Percentiles rank a stretch among this genome's conserved stretches.
phyloP scores from a whole-genome alignment of 2,797 vertebrate genomes.

The Argyrosomus regius region DNA sequence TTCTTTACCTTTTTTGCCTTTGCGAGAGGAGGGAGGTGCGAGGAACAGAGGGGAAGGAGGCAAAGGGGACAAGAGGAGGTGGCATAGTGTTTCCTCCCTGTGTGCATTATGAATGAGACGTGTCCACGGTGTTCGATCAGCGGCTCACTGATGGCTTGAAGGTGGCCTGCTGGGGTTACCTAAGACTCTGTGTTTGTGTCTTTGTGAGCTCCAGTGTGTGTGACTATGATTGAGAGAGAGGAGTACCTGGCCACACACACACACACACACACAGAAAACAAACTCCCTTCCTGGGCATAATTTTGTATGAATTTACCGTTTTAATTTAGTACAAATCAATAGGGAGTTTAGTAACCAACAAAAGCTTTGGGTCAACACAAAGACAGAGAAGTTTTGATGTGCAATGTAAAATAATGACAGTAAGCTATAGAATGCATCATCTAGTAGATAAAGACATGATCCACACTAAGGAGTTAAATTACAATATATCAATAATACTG shows the following conservation, averaged over 20 bases:
- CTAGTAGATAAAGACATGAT: neutral
- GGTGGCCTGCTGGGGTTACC: conserved; percentile 53
- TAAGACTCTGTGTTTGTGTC: conserved; percentile 45
- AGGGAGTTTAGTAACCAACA: neutral
- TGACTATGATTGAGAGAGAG: conserved; percentile 20
- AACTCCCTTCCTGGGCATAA: neutral
- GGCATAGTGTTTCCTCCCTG: conserved; percentile 69
- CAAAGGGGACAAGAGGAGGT: conserved; percentile 41
- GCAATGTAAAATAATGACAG: neutral
- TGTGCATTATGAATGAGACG: conserved; percentile 81
- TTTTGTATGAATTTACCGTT: neutral
- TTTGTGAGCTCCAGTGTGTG: conserved; percentile 23
- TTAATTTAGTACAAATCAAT: conserved; percentile 11
- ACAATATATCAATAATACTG: neutral
- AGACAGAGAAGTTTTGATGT: neutral
- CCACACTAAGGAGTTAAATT: neutral
- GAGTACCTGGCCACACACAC: conserved; percentile 13
- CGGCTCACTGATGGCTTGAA: conserved; percentile 40
- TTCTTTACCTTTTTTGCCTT: neutral
- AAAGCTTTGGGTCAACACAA: neutral
- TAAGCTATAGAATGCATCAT: too few species aligned
- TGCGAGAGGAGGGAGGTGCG: neutral
- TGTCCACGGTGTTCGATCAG: conserved; percentile 56
- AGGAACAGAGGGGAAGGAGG: conserved; percentile 8
- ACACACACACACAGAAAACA: conserved; percentile 10